Base-by-base conservation (phyloP, 53 echinoderm and acorn worm species). In the Arbacia lixula region DNA sequence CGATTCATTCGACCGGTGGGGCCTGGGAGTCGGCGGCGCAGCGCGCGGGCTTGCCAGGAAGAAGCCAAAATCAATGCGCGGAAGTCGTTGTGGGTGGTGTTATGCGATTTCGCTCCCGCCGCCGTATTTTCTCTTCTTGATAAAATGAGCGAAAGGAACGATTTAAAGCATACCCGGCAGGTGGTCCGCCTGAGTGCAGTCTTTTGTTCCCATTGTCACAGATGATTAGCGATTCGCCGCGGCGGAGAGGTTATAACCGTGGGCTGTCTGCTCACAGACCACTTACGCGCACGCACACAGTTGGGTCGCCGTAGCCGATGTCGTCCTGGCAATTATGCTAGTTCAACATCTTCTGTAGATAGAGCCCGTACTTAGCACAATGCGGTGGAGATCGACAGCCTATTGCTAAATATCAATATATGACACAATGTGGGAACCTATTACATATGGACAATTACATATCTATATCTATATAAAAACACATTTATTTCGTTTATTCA, bases 121-220 rank as follows among this genome's bases (percentile, higher is more conserved):
- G 79, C 60, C 79, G 79, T 78, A 78, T 78, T 78, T 78, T 78
- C 38, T 78, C 60, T 78, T 57, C 60, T 41, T 60, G 79, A 78
- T 78, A 60, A 78, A 78, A 78, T 60, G 79, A 60, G 79, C 55
- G 36, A 78, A 78, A 78, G 79, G 79, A 60, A 40, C 58, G 79
- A 78, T 78, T 78, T 78, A 78, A 78, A 78, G 58, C 39, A 60
- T 78, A 78, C 79, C 79, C 79, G 79, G 79, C 79, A 78, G 79
- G 79, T 78, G 79, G 79, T 78, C 79, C 79, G 79, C 79, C 60
- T 40, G 60, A 78, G 79, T 78, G 41, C 79, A 36, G 79, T 78
- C 79, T 78, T 78, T 78, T 78, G 79, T 78, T 78, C 79, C 79
- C 39, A 60, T 78, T 78, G 79, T 78, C 79, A 78, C 79, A 78